Conservation (phyloP, 2,797 vertebrate species). For the Taenioides sp. region DNA sequence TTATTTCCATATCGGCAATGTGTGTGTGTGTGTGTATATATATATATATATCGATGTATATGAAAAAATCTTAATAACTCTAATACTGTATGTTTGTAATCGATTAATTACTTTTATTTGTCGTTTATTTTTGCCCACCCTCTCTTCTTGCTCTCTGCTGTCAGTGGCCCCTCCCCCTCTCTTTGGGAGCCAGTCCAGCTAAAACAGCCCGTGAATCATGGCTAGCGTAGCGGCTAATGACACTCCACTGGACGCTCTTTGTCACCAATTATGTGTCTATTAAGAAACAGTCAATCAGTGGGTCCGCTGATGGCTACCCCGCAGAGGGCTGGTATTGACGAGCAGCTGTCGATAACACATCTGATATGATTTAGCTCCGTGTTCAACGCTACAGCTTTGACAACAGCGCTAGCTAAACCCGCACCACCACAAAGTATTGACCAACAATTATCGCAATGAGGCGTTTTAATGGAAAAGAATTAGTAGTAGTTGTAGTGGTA, state of each 20-base stretch:
- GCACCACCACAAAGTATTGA: slow-evolving; percentile 53
- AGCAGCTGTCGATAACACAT: slow-evolving; percentile 89
- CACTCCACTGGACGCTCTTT: slow-evolving; percentile 95
- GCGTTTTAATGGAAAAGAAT: slow-evolving; percentile 58
- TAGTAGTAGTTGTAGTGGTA: slow-evolving; percentile 28
- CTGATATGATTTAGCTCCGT: slow-evolving; percentile 84
- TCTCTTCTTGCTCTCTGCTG: slow-evolving; percentile 47
- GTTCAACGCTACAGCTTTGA: slow-evolving; percentile 72
- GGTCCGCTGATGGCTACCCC: slow-evolving; percentile 88
- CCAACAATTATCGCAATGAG: slow-evolving; percentile 65
- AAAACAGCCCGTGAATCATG: slow-evolving; percentile 83
- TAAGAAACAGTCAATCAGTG: slow-evolving; percentile 98
- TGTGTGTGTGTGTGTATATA: too few relatives aligned
- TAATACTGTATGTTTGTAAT: too few relatives aligned
- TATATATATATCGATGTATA: too few relatives aligned
- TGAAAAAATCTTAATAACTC: too few relatives aligned
- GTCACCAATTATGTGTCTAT: slow-evolving; percentile 99
- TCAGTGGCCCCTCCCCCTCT: slow-evolving; percentile 64
- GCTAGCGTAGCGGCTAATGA: slow-evolving; percentile 84
- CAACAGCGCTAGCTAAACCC: slow-evolving; percentile 55
- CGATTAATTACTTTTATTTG: background rate
- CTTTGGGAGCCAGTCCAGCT: slow-evolving; percentile 78
- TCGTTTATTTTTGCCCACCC: slow-evolving; percentile 14
- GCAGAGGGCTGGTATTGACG: slow-evolving; percentile 89
- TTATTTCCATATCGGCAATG: too few relatives aligned